A percentile compares a stretch with the other conserved stretches of the same genome.
phyloP scores from a whole-genome alignment of 2,888 invertebrate genomes.

The Lucinisca nassula region DNA sequence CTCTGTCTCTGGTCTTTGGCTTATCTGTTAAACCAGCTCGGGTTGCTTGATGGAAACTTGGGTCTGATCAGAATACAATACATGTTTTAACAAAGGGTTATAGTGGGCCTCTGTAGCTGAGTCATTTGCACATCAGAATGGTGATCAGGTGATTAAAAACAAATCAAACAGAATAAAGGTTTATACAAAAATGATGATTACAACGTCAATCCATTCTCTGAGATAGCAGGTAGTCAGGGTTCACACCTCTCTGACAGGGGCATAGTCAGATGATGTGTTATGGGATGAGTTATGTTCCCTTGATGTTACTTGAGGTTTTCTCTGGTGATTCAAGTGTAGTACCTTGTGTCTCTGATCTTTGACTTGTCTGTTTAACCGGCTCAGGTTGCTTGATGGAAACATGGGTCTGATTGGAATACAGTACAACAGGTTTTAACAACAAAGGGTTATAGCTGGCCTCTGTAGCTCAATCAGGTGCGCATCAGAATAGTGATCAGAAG shows the following conservation, averaged over 20 bases:
- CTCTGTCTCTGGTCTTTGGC: constrained; percentile 39
- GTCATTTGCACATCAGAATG: too few species aligned
- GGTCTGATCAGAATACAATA: constrained; percentile 36
- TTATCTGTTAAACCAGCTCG: constrained; percentile 37
- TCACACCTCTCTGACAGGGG: constrained; percentile 37
- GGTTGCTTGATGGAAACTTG: constrained; percentile 44
- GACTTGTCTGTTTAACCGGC: constrained; percentile 40
- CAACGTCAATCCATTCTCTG: constrained; percentile 69
- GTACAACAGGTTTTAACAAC: too few species aligned
- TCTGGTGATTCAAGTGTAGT: constrained; percentile 33
- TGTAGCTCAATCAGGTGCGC: too few species aligned
- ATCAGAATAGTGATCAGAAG: too few species aligned
- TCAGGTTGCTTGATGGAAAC: constrained; percentile 39
- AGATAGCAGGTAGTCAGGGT: constrained; percentile 29
- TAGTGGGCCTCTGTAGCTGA: too few species aligned
- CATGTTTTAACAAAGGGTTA: too few species aligned
- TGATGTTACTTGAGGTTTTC: constrained; percentile 51
- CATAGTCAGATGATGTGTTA: too few species aligned
- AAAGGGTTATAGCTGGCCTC: too few species aligned
- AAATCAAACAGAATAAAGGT: too few species aligned
- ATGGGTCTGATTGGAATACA: constrained; percentile 47
- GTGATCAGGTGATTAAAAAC: too few species aligned
- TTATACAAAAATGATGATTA: constrained; percentile 47
- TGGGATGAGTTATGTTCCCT: constrained; percentile 18
- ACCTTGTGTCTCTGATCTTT: constrained; percentile 46